Evolutionary conservation across 2,113 vertebrate species (phyloP), one percentile per base, ranked within the genome.

Genomic region (Ctenodactylus gundi): DNA sequence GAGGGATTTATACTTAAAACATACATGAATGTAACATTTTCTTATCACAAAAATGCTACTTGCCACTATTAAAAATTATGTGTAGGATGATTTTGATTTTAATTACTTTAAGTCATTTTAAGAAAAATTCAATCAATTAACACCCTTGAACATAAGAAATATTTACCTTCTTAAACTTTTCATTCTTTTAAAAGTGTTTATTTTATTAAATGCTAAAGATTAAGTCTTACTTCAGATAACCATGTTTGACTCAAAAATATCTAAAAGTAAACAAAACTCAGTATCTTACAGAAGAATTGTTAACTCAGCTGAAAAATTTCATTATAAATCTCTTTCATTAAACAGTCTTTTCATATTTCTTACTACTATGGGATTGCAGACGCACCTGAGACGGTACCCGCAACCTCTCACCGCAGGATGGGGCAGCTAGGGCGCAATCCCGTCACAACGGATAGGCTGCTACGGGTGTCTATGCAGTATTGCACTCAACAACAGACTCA

Each of bases 251-350:
- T 53, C 3, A 51, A 0, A 1, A 72, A 7, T 76, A 88, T 73
- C 94, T 87, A 91, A 82, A 29, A 65, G 60, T 36, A 53, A 80
- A 94, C 6, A 82, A 84, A 82, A 91, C 34, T 46, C 0, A 81
- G 72, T 93, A 95, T 86, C 10, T 18, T 83, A 57, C 31, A 60
- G 55, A 53, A 68, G 82, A n/a, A 81, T 15, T 60, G 10, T 8
- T 62, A 85, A n/a, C 11, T 58, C 81, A 36, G 10, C 55, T 95
- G 17, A 17, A 85, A 91, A 87, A 67, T 11, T 90, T 0, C 25
- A 93, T 29, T 91, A 23, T 49, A 97, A 84, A 85, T 94, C 68
- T 57, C 31, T 65, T 93, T 91, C 60, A 23, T 60, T 88, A 94
- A 96, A 70, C 0, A 31, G 0, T 2, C 39, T 90, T 77, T 91